A percentile compares a stretch with the other conserved stretches of the same genome.
These are phyloP conservation scores for Drosophila funebris DNA, from an alignment of 1,140 invertebrate genomes.

Conservation along the genomic window DNA sequence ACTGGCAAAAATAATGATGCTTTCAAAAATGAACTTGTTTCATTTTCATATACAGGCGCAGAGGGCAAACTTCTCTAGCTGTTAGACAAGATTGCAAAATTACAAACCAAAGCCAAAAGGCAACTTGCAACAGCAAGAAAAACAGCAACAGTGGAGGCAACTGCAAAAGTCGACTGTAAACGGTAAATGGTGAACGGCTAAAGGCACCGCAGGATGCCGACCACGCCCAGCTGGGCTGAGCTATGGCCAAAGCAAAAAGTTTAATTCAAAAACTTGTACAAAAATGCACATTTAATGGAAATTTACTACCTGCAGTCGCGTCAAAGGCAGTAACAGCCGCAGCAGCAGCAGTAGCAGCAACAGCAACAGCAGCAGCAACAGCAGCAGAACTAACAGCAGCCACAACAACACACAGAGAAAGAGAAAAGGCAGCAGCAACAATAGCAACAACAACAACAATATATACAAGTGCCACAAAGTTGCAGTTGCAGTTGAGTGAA, in stretches of 20 bases:
- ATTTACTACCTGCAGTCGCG: slow-evolving; percentile 80
- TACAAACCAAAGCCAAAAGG: slow-evolving; percentile 45
- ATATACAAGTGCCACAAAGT: slow-evolving; percentile 76
- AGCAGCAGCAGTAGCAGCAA: slow-evolving; percentile 7
- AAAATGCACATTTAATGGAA: slow-evolving; percentile 84
- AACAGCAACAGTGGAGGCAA: not conserved
- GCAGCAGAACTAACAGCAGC: slow-evolving; percentile 24
- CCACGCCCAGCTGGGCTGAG: slow-evolving; percentile 47
- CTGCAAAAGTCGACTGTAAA: not conserved
- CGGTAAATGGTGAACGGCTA: slow-evolving; percentile 11
- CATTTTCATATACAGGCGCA: slow-evolving; percentile 29
- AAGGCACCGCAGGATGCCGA: slow-evolving; percentile 40
- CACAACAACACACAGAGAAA: slow-evolving; percentile 34
- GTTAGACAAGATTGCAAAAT: slow-evolving; percentile 76
- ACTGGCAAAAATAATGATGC: slow-evolving; percentile 63
- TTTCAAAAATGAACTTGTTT: slow-evolving; percentile 69
- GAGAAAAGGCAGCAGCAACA: not conserved
- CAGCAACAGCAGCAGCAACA: slow-evolving; percentile 38
- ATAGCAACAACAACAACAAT: slow-evolving; percentile 22
- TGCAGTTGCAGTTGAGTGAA: slow-evolving; percentile 44
- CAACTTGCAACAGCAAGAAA: slow-evolving; percentile 21
- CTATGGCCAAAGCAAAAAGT: slow-evolving; percentile 75
- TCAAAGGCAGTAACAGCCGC: slow-evolving; percentile 60
- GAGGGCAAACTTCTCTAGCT: slow-evolving; percentile 63
- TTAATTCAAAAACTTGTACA: slow-evolving; percentile 84